Base-by-base conservation (phyloP, 30 jellyfish, hydroid and myxozoan genomes). In the Rhopilema esculentum region DNA sequence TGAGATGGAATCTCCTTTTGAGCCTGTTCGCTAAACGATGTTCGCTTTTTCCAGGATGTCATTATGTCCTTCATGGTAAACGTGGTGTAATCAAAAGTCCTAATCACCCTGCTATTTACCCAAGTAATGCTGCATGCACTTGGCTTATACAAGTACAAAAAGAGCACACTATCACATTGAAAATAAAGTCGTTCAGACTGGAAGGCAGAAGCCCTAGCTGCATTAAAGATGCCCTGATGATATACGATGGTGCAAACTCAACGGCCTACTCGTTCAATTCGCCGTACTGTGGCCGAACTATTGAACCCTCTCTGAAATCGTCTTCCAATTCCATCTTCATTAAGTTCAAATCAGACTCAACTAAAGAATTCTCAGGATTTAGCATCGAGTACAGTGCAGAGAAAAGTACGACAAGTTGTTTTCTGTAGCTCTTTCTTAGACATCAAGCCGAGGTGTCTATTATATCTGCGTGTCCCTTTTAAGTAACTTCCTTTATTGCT, bases 171-270 rank as follows among this genome's bases (percentile, higher is more conserved):
- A 94, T 94, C 67, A 28, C 83, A 27, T 64, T 94, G 61, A 72
- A 66, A 61, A 80, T 87, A 23, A 79, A 64, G 0, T 72, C 88
- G 24, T 94, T 94, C 69, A 27, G 79, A 69, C 61, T 94, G 74
- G 97, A 94, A 50, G 94, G 94, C 27, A 70, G 82, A 68, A 75
- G 85, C 49, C 94, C 95, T 24, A 80, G 49, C 31, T 94, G 98
- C 62, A 63, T 50, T 29, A 83, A 88, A 22, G 98, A 94, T 63
- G 91, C 96, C 26, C 66, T 94, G 87, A 50, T 62, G 81, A 79
- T 94, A 23, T 89, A 94, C 48, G 98, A 94, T 85, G 98, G 98
- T 16, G 86, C 78, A 33, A 82, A 89, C 61, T 86, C 80, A 49
- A 21, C 88, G 19, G 89, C 98, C 6, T 53, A 70, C 16, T 72